These are phyloP conservation scores for Cheilosia scutellata DNA, from an alignment of 2,888 invertebrate species.

Conservation along the genomic window DNA sequence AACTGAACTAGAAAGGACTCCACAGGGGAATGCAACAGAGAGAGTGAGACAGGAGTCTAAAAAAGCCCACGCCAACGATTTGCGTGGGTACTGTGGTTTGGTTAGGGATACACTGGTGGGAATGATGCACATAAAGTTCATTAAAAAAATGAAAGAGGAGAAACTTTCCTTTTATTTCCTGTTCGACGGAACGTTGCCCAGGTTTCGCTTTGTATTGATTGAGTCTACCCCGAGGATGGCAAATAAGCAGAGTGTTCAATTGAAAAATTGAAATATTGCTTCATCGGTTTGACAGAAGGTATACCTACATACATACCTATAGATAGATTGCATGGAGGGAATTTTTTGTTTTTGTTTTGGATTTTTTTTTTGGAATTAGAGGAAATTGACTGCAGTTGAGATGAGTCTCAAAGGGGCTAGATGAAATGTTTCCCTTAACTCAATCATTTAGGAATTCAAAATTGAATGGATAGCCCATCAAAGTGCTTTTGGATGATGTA, in stretches of 20 bases:
- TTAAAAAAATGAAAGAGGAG: neutral
- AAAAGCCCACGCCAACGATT: constrained; percentile 4
- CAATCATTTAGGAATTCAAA: neutral
- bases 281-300: constrained; percentile 2
- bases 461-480: neutral
- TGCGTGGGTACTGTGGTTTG: neutral
- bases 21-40: neutral
- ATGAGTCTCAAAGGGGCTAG: constrained; percentile 6
- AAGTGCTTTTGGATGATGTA: too few relatives aligned
- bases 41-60: neutral
- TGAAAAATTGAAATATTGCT: constrained; percentile 35
- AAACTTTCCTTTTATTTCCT: neutral
- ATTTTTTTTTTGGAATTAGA: constrained; percentile 6
- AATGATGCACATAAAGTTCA: constrained; percentile 11
- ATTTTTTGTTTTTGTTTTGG: too few relatives aligned
- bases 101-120: neutral
- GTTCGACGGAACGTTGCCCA: constrained; percentile 23
- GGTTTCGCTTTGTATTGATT: constrained; percentile 33
- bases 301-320: neutral
- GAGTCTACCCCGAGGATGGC: neutral
- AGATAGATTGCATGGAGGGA: too few relatives aligned
- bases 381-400: constrained; percentile 9
- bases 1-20: constrained; percentile 56
- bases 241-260: constrained; percentile 11
- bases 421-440: neutral